Percentiles rank a stretch among this genome's conserved stretches.
Conservation (phyloP, 2,797 vertebrate genomes). For the Borostomias antarcticus region DNA sequence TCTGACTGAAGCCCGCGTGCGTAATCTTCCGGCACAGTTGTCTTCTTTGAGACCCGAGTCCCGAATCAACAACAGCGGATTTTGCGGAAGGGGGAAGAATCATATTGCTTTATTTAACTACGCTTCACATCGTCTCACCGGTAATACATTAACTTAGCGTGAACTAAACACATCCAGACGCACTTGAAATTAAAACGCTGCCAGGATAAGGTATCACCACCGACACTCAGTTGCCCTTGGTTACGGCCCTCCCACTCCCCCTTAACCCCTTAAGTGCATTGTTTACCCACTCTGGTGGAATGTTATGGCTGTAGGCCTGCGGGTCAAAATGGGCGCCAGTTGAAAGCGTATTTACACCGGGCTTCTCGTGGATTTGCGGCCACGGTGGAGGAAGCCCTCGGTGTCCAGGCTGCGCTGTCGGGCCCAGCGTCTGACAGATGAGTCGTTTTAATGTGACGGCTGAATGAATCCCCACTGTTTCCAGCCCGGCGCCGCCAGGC, state of each 20-base stretch:
- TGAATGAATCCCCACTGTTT: constrained; percentile 60
- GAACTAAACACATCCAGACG: constrained; percentile 33
- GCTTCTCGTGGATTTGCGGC: constrained; percentile 47
- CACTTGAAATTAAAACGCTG: constrained; percentile 10
- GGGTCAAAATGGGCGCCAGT: constrained; percentile 43
- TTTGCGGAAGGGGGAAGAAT: constrained; percentile 31
- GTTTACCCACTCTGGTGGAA: constrained; percentile 39
- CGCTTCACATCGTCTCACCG: not conserved
- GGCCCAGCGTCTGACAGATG: constrained; percentile 56
- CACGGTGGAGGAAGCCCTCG: constrained; percentile 54
- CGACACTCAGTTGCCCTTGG: constrained; percentile 36
- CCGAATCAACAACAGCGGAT: constrained; percentile 36
- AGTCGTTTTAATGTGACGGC: constrained; percentile 62
- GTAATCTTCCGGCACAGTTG: constrained; percentile 29
- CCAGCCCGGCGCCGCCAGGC: constrained; percentile 5
- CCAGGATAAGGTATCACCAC: constrained; percentile 29
- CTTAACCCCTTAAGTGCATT: constrained; percentile 37
- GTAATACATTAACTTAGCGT: constrained; percentile 37
- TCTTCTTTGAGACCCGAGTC: constrained; percentile 35
- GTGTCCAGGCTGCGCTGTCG: constrained; percentile 37
- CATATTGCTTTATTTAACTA: constrained; percentile 36
- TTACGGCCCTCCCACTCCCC: constrained; percentile 33
- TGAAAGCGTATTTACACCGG: constrained; percentile 62
- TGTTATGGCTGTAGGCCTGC: constrained; percentile 41
- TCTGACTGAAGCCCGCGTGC: constrained; percentile 34